Percentiles rank a stretch among this genome's conserved stretches.
These are phyloP conservation scores for Lepidochrysops patricia DNA, from an alignment of 2,888 invertebrate genomes.

Conservation along the genomic window DNA sequence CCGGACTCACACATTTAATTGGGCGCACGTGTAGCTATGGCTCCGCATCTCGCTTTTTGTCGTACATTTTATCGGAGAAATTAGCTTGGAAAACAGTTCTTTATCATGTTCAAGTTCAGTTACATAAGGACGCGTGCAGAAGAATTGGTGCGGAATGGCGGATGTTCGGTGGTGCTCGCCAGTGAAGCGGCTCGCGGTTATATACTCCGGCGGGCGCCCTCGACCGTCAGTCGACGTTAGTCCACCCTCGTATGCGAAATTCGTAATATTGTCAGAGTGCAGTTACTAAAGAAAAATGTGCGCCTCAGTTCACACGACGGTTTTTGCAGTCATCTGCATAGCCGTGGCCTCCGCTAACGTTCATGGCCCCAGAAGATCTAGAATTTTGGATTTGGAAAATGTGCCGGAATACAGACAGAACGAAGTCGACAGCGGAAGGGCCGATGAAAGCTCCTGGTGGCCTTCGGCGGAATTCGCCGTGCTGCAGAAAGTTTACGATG, in stretches of 20 bases:
- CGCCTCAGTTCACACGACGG: slow-evolving; percentile 62
- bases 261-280: slow-evolving; percentile 57
- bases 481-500: slow-evolving; percentile 76
- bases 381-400: slow-evolving; percentile 44
- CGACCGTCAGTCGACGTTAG: slow-evolving; percentile 61
- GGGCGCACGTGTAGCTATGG: slow-evolving; percentile 48
- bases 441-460: slow-evolving; percentile 69
- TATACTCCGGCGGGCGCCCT: slow-evolving; percentile 62
- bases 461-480: slow-evolving; percentile 74
- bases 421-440: slow-evolving; percentile 67
- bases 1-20: slow-evolving; percentile 39
- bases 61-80: slow-evolving; percentile 73
- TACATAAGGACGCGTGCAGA: slow-evolving; percentile 71
- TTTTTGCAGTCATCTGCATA: slow-evolving; percentile 59
- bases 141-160: slow-evolving; percentile 75
- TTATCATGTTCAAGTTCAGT: slow-evolving; percentile 75
- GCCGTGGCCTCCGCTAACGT: slow-evolving; percentile 55
- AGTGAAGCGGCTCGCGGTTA: slow-evolving; percentile 66
- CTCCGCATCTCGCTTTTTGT: slow-evolving; percentile 60
- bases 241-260: slow-evolving; percentile 60
- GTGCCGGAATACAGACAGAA: slow-evolving; percentile 56
- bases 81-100: slow-evolving; percentile 73
- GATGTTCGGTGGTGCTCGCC: slow-evolving; percentile 71
- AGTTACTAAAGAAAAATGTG: slow-evolving; percentile 56
- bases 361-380: slow-evolving; percentile 59